A percentile compares a stretch with the other conserved stretches of the same genome.
Evolutionary conservation across 2,113 vertebrate species (phyloP).

Genomic region (Choloepus hoffmanni): DNA sequence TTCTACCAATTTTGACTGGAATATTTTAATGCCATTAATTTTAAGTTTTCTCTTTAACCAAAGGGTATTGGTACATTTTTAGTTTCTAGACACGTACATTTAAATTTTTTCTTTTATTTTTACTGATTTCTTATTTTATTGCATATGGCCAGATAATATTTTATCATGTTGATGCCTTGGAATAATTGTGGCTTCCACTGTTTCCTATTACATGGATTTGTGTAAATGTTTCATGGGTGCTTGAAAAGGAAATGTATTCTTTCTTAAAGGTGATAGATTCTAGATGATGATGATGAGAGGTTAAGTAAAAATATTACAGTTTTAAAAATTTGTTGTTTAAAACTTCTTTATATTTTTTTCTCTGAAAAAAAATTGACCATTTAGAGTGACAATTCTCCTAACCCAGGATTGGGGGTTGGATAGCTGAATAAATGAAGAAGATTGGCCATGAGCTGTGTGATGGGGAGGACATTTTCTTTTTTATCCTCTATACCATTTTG

Average conservation of each 20-base stretch:
- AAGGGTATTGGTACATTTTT: neutral
- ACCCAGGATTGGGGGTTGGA: neutral
- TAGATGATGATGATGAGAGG: no score
- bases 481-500: neutral
- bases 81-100: neutral
- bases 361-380: conserved; percentile 12
- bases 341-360: neutral
- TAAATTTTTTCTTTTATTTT: conserved; percentile 24
- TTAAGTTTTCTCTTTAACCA: conserved; percentile 41
- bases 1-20: neutral
- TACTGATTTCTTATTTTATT: conserved; percentile 44
- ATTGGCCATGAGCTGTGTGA: neutral
- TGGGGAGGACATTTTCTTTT: neutral
- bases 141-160: neutral
- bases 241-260: conserved; percentile 10
- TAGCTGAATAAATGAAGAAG: neutral
- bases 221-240: neutral
- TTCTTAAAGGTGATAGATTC: neutral
- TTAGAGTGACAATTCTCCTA: conserved; percentile 11
- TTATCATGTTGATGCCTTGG: neutral
- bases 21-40: conserved; percentile 12
- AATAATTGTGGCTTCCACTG: conserved; percentile 31
- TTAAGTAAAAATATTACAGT: neutral
- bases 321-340: neutral
- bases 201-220: neutral